Percentiles rank a stretch among this genome's conserved stretches.
phyloP scores from a whole-genome alignment of 1,140 invertebrate genomes.

The Caerostris extrusa region DNA sequence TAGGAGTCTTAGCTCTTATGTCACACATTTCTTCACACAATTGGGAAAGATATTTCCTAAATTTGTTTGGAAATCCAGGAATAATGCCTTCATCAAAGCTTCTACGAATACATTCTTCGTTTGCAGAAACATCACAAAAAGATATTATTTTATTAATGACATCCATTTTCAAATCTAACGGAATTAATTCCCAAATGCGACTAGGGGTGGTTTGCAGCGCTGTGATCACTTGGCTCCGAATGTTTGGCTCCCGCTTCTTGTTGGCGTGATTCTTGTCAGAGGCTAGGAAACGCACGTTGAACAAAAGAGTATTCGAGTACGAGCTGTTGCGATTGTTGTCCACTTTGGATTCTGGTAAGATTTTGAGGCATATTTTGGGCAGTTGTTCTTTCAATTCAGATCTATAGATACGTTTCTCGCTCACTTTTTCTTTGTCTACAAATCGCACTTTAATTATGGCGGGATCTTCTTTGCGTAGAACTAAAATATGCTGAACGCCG shows the following conservation, averaged over 20 bases:
- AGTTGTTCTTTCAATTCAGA: constrained; percentile 80
- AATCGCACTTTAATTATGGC: constrained; percentile 84
- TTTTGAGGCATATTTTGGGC: constrained; percentile 43
- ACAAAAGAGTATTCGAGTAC: constrained; percentile 4
- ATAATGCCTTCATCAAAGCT: constrained; percentile 36
- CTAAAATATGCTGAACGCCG: constrained; percentile 86
- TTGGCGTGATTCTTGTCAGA: constrained; percentile 65
- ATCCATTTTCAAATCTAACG: constrained; percentile 68
- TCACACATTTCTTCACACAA: constrained; percentile 75
- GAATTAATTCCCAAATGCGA: constrained; percentile 68
- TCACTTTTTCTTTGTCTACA: constrained; percentile 83
- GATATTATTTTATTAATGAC: constrained; percentile 61
- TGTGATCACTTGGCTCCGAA: constrained; percentile 54
- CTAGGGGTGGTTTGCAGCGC: constrained; percentile 45
- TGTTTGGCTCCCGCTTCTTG: constrained; percentile 68
- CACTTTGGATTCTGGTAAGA: background rate
- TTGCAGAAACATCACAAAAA: constrained; percentile 65
- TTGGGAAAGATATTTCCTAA: constrained; percentile 65
- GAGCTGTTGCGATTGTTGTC: constrained; percentile 45
- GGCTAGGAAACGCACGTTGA: constrained; percentile 60
- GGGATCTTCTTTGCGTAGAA: constrained; percentile 86
- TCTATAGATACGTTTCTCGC: constrained; percentile 85
- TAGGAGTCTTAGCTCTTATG: constrained; percentile 55
- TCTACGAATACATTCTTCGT: constrained; percentile 51
- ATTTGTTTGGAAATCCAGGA: constrained; percentile 30